Percentiles rank a stretch among this genome's conserved stretches.
phyloP scores from a whole-genome alignment of 1,140 invertebrate species.

The Yoshiicerus persimilis region DNA sequence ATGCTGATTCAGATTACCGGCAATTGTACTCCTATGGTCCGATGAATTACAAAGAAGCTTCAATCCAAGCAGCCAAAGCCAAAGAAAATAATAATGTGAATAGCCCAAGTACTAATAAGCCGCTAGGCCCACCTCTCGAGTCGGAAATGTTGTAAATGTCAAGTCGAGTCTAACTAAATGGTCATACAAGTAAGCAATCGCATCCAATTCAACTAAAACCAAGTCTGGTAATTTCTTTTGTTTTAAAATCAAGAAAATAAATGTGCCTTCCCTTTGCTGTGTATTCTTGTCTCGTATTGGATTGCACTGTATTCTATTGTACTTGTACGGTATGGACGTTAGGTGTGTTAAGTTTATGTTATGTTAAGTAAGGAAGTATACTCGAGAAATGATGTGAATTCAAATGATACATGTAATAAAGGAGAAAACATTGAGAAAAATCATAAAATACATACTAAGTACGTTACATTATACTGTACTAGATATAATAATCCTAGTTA shows the following conservation, averaged over 20 bases:
- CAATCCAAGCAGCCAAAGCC: slow-evolving; percentile 51
- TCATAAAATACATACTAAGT: neutral
- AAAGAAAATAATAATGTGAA: slow-evolving; percentile 37
- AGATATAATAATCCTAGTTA: neutral
- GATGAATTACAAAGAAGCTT: slow-evolving; percentile 86
- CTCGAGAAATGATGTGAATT: neutral
- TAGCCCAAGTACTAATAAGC: neutral
- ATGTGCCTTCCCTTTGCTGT: slow-evolving; percentile 20
- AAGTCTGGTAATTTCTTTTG: neutral
- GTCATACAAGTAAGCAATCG: neutral
- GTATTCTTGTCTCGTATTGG: neutral
- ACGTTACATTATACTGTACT: neutral
- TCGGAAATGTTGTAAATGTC: slow-evolving; percentile 44
- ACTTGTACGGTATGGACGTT: neutral
- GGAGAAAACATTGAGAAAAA: neutral
- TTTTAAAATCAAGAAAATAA: neutral
- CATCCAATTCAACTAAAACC: neutral
- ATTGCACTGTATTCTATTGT: neutral
- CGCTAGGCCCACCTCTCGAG: slow-evolving; percentile 21
- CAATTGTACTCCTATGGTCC: slow-evolving; percentile 71
- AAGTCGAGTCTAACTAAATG: neutral
- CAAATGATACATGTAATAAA: neutral
- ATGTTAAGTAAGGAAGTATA: neutral
- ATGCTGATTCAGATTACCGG: slow-evolving; percentile 84
- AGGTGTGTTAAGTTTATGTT: neutral